Conservation (phyloP, 2,113 vertebrate genomes). For the Calypte anna region DNA sequence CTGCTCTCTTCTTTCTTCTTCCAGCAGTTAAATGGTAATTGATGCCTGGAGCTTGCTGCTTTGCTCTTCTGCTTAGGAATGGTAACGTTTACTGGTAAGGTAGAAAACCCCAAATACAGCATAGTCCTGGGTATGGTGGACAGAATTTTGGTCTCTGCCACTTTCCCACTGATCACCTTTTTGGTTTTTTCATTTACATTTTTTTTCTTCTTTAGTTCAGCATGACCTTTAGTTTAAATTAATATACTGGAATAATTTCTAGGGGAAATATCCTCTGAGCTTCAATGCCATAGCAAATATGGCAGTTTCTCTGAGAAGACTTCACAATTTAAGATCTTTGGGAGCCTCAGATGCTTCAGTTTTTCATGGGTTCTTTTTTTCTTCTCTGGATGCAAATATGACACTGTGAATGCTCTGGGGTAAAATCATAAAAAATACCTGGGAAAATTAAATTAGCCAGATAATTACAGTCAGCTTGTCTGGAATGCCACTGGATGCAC, state of each 20-base stretch:
- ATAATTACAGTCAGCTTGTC: not conserved
- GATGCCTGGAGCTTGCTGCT: not conserved
- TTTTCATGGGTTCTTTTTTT: not conserved
- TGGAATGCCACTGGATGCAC: not conserved
- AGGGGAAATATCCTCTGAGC: not conserved
- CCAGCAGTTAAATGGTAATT: not conserved
- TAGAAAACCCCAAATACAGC: not conserved
- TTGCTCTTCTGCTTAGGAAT: not conserved
- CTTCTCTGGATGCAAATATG: not conserved
- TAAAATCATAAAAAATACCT: not conserved
- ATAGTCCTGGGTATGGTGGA: not conserved
- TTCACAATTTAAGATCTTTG: not conserved
- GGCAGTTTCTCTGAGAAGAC: not conserved
- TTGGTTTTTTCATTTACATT: not conserved
- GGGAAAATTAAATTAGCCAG: constrained; percentile 3
- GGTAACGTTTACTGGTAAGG: not conserved
- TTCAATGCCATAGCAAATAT: not conserved
- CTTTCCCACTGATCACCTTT: not conserved
- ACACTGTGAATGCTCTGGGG: not conserved
- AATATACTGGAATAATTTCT: not conserved
- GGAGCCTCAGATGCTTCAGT: not conserved
- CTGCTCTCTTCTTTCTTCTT: not conserved
- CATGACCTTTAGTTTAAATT: not conserved
- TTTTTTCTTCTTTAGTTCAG: not conserved
- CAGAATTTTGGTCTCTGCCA: not conserved